These are phyloP conservation scores for Syndactyla subalaris DNA, from an alignment of 2,797 vertebrate genomes.

Conservation along the genomic window DNA sequence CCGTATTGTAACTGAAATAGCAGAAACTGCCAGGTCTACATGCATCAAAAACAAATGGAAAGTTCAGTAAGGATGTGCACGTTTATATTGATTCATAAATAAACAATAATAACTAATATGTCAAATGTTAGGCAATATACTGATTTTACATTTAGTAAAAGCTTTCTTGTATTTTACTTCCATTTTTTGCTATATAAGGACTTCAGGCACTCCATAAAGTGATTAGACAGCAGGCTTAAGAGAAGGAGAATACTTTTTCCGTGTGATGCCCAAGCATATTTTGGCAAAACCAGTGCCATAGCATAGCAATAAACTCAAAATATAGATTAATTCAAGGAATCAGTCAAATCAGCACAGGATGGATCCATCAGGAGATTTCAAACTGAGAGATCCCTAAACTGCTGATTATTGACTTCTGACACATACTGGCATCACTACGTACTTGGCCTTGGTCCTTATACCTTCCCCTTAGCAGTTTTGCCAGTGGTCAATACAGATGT, in stretches of 20 bases:
- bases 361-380: neutral
- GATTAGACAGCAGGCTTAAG: neutral
- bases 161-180: neutral
- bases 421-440: neutral
- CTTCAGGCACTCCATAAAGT: neutral
- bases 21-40: conserved; percentile 26
- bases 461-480: neutral
- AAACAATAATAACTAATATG: neutral
- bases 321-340: neutral
- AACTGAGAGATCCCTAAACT: neutral
- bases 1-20: neutral
- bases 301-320: neutral
- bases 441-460: neutral
- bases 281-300: neutral
- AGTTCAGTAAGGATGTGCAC: neutral
- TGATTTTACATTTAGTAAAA: neutral
- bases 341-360: neutral
- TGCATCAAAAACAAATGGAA: neutral
- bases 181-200: neutral
- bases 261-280: neutral
- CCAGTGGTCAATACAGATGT: neutral
- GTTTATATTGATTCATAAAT: neutral
- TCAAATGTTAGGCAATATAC: neutral
- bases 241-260: neutral
- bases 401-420: neutral